phyloP scores from a whole-genome alignment of 2,113 vertebrate species.

The Brachyistius frenatus region DNA sequence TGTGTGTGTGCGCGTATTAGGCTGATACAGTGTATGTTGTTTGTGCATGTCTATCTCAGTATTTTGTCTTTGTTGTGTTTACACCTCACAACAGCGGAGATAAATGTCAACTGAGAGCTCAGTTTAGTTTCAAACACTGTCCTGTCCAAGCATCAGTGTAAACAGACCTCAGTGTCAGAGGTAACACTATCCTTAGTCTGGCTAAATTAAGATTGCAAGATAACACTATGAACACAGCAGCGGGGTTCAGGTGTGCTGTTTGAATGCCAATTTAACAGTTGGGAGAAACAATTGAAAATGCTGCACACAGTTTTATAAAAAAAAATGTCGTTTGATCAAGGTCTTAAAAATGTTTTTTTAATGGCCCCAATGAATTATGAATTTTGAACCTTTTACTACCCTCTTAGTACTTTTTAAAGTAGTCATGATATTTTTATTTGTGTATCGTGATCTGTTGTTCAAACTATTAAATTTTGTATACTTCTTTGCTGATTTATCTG shows the following conservation, averaged over 20 bases:
- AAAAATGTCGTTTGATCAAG: background rate
- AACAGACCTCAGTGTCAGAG: slow-evolving; percentile 9
- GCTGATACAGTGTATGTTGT: slow-evolving; percentile 4
- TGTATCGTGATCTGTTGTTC: too few relatives aligned
- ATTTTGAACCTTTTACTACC: background rate
- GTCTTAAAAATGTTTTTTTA: background rate
- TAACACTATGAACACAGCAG: too few relatives aligned
- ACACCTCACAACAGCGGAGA: slow-evolving; percentile 43
- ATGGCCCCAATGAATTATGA: background rate
- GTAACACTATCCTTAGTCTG: too few relatives aligned
- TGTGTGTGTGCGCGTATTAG: background rate
- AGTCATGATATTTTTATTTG: too few relatives aligned
- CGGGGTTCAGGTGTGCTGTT: background rate
- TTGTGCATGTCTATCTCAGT: slow-evolving; percentile 33
- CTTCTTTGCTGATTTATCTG: background rate
- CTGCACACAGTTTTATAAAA: too few relatives aligned
- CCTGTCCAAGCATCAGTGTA: slow-evolving; percentile 25
- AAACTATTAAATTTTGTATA: too few relatives aligned
- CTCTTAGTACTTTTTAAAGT: too few relatives aligned
- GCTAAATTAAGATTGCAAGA: too few relatives aligned
- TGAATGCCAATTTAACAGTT: background rate
- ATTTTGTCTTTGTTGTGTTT: slow-evolving; percentile 43
- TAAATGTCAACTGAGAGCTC: slow-evolving; percentile 36
- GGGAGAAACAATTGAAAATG: background rate
- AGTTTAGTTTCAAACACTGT: slow-evolving; percentile 37